Evolutionary conservation across 2,797 vertebrate genomes (phyloP).

Genomic region (Harpagifer antarcticus): DNA sequence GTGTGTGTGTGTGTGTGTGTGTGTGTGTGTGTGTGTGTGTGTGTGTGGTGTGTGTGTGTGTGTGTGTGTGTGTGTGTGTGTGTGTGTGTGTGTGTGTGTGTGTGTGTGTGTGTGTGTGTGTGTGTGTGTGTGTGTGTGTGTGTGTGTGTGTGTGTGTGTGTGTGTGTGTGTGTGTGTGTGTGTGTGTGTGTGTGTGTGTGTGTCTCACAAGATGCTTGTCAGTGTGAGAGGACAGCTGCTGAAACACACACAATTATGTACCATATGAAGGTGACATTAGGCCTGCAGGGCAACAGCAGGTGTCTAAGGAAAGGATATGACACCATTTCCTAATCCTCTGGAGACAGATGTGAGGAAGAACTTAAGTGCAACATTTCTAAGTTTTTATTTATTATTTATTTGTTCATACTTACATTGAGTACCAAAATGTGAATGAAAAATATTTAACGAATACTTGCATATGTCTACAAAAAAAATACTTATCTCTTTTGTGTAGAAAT

Average conservation of each 20-base stretch:
- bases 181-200: slow-evolving; percentile 31
- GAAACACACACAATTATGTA: slow-evolving; percentile 61
- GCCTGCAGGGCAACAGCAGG: slow-evolving; percentile 64
- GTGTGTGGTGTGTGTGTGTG: too few relatives aligned
- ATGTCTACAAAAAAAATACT: too few relatives aligned
- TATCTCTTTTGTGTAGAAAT: not conserved
- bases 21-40: slow-evolving; percentile 25
- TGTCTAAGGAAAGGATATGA: slow-evolving; percentile 49
- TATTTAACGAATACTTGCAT: not conserved
- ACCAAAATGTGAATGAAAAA: not conserved
- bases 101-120: too few relatives aligned
- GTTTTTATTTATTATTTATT: not conserved
- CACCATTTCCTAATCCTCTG: slow-evolving; percentile 52
- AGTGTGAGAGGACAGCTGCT: slow-evolving; percentile 64
- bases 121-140: slow-evolving; percentile 8
- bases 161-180: slow-evolving; percentile 28
- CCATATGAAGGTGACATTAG: slow-evolving; percentile 73
- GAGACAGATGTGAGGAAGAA: slow-evolving; percentile 41
- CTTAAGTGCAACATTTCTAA: not conserved
- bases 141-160: slow-evolving; percentile 22
- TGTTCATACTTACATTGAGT: slow-evolving; percentile 1
- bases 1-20: slow-evolving; percentile 31
- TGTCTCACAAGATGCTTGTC: slow-evolving; percentile 54
- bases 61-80: not conserved
- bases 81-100: not conserved